Evolutionary conservation across 1,140 invertebrate species (phyloP), one percentile per base, ranked within the genome.

Genomic region (Drosophila rufa): DNA sequence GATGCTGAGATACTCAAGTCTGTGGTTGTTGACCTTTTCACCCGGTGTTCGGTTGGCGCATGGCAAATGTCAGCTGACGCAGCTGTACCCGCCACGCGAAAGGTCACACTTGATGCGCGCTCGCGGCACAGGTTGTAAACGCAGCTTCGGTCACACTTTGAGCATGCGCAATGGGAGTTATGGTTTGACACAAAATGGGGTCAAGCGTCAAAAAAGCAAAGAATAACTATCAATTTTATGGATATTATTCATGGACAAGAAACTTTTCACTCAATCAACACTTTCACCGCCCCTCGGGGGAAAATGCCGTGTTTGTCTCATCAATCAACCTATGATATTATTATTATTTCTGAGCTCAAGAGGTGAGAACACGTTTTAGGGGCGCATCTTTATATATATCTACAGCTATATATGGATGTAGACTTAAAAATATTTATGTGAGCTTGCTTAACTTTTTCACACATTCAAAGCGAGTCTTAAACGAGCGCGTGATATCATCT

Each of bases 401-500:
- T 38, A 40, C 42, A 33, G 57, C 19, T 42, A 15, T 4, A 69
- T 59, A 48, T 6, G 36, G 33, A 19, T 40, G 33, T 38, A 33
- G 33, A 40, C n/a, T 55, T 55, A 9, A 55, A n/a, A 56, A 45
- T 53, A 45, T 46, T 47, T 36, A 8, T 45, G n/a, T 25, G 53
- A 56, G 53, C 42, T 58, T 25, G 65, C 62, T 45, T n/a, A 56
- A 47, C 43, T 67, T 75, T 75, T 75, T 57, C 69, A 59, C 66
- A 71, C 51, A 48, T 38, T 38, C 14, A 30, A 40, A 19, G 36
- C 62, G 67, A 22, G 51, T 59, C 57, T 77, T 77, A 56, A 78
- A 57, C 65, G 56, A 22, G 57, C 76, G 75, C 76, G 75, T 79
- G 76, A 79, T 79, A 79, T 79, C 76, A 79, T 79, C 64, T 33